A percentile compares a stretch with the other conserved stretches of the same genome.
phyloP scores from a whole-genome alignment of 2,797 vertebrate genomes.

The Propithecus perrieri region DNA sequence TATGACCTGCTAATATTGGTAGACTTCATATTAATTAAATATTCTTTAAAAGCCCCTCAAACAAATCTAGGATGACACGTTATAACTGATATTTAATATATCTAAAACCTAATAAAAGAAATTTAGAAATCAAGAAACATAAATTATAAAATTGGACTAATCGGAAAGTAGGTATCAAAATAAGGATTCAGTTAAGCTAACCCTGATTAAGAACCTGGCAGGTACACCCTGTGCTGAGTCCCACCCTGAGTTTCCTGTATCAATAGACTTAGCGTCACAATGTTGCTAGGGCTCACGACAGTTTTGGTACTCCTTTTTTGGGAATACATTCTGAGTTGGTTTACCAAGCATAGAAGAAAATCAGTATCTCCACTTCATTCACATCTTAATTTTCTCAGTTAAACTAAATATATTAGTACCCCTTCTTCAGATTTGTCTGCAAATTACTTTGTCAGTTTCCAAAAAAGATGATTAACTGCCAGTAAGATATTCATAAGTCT shows the following conservation, averaged over 20 bases:
- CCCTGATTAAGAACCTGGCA: background rate
- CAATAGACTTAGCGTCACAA: background rate
- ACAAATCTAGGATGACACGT: background rate
- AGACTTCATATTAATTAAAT: background rate
- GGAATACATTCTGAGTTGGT: slow-evolving; percentile 7
- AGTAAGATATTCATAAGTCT: background rate
- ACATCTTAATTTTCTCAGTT: slow-evolving; percentile 41
- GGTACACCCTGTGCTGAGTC: background rate
- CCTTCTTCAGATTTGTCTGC: slow-evolving; percentile 27
- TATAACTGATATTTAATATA: background rate
- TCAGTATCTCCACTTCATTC: background rate
- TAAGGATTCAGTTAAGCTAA: background rate
- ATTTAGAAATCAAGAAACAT: background rate
- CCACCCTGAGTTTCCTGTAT: background rate
- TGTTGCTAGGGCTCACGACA: background rate
- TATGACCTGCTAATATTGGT: background rate
- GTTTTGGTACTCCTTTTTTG: background rate
- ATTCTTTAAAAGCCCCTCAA: background rate
- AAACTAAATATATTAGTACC: background rate
- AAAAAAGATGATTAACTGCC: background rate
- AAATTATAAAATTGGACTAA: background rate
- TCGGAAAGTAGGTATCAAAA: background rate
- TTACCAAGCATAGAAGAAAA: slow-evolving; percentile 1
- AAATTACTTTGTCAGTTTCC: slow-evolving; percentile 33
- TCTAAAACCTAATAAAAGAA: background rate